A percentile compares a stretch with the other conserved stretches of the same genome.
Evolutionary conservation across 2,797 vertebrate species (phyloP).

Genomic region (Phyllotis vaccarum): DNA sequence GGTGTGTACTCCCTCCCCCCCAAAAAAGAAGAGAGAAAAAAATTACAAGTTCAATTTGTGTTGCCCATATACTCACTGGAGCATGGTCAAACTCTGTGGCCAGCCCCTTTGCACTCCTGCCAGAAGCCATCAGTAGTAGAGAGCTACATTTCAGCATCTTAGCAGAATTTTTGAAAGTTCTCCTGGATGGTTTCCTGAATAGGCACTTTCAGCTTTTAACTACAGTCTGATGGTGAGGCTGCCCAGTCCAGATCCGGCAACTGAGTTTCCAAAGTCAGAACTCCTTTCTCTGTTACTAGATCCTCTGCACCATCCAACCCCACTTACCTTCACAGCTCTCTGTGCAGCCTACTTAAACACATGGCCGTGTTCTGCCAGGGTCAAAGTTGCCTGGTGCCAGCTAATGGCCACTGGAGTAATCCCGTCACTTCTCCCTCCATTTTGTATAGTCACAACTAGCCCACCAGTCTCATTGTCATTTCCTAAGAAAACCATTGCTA

Average conservation of each 20-base stretch:
- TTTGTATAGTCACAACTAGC: neutral
- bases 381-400: rapidly evolving
- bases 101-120: neutral
- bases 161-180: neutral
- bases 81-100: neutral
- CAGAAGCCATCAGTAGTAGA: neutral
- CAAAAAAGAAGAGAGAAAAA: neutral
- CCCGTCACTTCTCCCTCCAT: neutral
- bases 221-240: neutral
- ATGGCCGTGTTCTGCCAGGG: rapidly evolving
- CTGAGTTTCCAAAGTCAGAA: neutral
- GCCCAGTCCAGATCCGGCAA: neutral
- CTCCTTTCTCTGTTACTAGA: neutral
- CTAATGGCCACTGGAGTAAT: neutral
- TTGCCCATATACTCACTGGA: neutral
- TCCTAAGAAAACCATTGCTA: neutral
- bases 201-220: neutral
- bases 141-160: neutral
- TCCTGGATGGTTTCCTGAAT: neutral
- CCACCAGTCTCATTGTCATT: neutral
- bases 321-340: neutral
- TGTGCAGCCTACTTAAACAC: neutral
- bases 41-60: neutral
- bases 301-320: neutral
- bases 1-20: rapidly evolving